phyloP scores from a whole-genome alignment of 1,140 invertebrate species.

The Brachionus sp. region DNA sequence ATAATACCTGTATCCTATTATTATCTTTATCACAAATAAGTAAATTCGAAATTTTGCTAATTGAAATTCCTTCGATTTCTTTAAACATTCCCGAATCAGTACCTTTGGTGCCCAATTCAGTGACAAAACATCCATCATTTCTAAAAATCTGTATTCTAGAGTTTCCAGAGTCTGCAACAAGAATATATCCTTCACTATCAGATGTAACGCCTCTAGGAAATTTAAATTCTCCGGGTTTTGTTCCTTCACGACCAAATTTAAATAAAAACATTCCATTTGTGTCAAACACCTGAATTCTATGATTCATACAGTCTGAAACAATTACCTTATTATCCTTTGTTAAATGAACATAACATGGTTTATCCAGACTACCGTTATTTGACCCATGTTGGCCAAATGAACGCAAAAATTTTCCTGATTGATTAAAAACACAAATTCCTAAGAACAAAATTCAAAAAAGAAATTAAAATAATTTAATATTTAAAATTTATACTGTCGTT shows the following conservation, averaged over 20 bases:
- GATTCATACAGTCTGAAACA: slow-evolving; percentile 50
- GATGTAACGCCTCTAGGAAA: slow-evolving; percentile 96
- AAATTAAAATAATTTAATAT: background rate
- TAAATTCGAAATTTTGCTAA: slow-evolving; percentile 67
- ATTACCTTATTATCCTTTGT: slow-evolving; percentile 48
- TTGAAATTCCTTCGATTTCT: background rate
- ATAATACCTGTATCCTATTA: slow-evolving; percentile 74
- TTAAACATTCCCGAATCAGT: background rate
- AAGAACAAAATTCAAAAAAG: background rate
- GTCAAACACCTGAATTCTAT: slow-evolving; percentile 56
- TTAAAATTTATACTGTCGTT: slow-evolving; percentile 98
- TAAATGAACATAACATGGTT: slow-evolving; percentile 3
- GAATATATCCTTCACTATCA: slow-evolving; percentile 94
- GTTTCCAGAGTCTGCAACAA: slow-evolving; percentile 95
- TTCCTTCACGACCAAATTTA: slow-evolving; percentile 52
- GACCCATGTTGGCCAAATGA: slow-evolving; percentile 18
- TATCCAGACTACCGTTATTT: background rate
- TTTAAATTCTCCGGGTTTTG: slow-evolving; percentile 70
- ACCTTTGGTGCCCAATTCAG: background rate
- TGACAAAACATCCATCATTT: background rate
- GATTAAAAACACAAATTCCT: slow-evolving; percentile 41
- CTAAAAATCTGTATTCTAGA: slow-evolving; percentile 93
- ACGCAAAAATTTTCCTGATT: slow-evolving; percentile 19
- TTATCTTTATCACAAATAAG: slow-evolving; percentile 93
- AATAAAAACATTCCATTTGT: slow-evolving; percentile 55